Evolutionary conservation across 2,888 invertebrate genomes (phyloP).

Genomic region (Xylota segnis): DNA sequence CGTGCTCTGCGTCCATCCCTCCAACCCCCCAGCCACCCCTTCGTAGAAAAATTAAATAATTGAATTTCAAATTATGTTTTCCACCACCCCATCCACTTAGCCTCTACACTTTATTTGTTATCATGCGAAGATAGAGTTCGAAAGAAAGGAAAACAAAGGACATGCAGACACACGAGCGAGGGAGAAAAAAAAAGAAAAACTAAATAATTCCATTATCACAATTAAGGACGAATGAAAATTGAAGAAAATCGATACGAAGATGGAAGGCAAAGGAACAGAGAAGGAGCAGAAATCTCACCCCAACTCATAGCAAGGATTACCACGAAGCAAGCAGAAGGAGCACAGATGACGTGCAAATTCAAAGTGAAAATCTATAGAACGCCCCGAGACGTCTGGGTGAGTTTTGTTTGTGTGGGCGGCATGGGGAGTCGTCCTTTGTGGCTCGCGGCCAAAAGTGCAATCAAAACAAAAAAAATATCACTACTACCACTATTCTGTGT

Average conservation of each 20-base stretch:
- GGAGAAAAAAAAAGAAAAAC: background rate
- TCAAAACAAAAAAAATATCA: background rate
- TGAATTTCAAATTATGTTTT: constrained; percentile 57
- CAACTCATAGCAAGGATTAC: background rate
- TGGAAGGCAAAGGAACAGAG: constrained; percentile 7
- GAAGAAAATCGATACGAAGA: constrained; percentile 57
- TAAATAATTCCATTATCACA: constrained; percentile 59
- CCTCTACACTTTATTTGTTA: constrained; percentile 21
- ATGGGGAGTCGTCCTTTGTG: constrained; percentile 2
- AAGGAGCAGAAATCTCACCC: background rate
- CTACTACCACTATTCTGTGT: background rate
- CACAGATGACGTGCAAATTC: constrained; percentile 47
- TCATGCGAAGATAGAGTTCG: background rate
- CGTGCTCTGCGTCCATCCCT: background rate
- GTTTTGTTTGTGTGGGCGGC: constrained; percentile 12
- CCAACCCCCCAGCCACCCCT: background rate
- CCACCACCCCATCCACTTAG: background rate
- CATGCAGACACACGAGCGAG: background rate
- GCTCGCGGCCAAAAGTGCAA: constrained; percentile 27
- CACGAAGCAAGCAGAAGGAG: background rate
- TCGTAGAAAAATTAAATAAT: constrained; percentile 54
- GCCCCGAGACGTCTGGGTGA: constrained; percentile 2
- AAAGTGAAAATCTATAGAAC: constrained; percentile 11
- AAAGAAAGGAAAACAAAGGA: constrained; percentile 27
- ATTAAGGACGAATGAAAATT: constrained; percentile 58